Conservation (phyloP, 2,113 vertebrate species). For the Ophiodon elongatus region DNA sequence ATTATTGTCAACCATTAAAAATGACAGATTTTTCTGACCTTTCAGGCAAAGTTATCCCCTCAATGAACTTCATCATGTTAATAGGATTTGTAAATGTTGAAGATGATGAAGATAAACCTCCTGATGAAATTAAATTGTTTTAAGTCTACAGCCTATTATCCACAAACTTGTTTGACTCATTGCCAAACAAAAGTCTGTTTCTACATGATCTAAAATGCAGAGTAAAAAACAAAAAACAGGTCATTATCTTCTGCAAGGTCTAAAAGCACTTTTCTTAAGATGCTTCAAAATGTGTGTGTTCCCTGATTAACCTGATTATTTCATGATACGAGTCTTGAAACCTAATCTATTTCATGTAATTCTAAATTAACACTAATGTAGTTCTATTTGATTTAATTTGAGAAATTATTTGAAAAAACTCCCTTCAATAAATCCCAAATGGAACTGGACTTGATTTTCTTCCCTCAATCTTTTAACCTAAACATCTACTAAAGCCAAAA, state of each 20-base stretch:
- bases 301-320: background rate
- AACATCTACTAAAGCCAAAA: background rate
- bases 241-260: background rate
- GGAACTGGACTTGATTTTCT: background rate
- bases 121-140: background rate
- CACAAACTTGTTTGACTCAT: background rate
- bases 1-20: background rate
- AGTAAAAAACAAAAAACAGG: background rate
- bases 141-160: background rate
- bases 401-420: background rate
- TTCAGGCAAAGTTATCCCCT: background rate
- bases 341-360: background rate
- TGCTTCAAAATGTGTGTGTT: background rate
- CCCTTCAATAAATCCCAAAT: background rate
- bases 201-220: background rate
- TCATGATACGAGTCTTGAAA: background rate
- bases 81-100: slow-evolving; percentile 10
- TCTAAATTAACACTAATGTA: background rate
- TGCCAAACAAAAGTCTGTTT: background rate
- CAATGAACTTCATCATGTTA: background rate
- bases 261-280: background rate
- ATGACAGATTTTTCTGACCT: background rate
- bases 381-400: background rate
- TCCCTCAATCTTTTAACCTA: background rate
- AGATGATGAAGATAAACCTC: background rate